phyloP scores from a whole-genome alignment of 2,113 vertebrate species.

The Rattus norvegicus region DNA sequence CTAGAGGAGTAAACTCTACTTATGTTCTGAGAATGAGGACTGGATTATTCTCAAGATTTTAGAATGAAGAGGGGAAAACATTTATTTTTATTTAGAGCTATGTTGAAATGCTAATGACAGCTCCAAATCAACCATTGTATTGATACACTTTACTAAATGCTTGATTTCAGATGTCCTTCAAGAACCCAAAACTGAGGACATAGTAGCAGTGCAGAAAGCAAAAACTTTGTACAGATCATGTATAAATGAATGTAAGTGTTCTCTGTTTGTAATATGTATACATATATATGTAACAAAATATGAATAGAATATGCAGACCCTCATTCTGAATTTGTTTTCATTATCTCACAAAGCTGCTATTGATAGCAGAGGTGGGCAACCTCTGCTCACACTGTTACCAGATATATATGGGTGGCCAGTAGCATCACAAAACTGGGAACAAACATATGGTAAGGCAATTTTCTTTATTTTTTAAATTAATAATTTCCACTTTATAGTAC shows the following conservation, averaged over 20 bases:
- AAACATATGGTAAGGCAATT: conserved; percentile 86
- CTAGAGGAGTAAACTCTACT: neutral
- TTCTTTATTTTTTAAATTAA: neutral
- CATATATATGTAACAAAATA: neutral
- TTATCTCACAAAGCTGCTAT: conserved; percentile 89
- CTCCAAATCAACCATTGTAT: neutral
- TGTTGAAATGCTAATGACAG: neutral
- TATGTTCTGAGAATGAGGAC: neutral
- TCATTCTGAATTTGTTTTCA: conserved; percentile 11
- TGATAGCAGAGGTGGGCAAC: conserved; percentile 90
- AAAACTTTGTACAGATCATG: conserved; percentile 96
- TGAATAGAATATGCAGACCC: neutral
- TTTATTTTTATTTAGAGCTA: neutral
- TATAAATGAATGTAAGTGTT: conserved; percentile 94
- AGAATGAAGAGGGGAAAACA: neutral
- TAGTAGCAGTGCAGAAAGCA: conserved; percentile 92
- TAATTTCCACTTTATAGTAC: neutral
- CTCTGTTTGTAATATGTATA: neutral
- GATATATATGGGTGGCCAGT: conserved; percentile 94
- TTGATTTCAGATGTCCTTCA: conserved; percentile 92
- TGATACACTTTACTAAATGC: conserved; percentile 7
- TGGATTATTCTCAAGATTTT: neutral
- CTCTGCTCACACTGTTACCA: conserved; percentile 90
- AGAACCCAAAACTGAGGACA: conserved; percentile 83
- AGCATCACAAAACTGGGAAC: conserved; percentile 91